Percentiles rank a stretch among this genome's conserved stretches.
phyloP scores from a whole-genome alignment of 2,113 vertebrate genomes.

The Myotis davidii region DNA sequence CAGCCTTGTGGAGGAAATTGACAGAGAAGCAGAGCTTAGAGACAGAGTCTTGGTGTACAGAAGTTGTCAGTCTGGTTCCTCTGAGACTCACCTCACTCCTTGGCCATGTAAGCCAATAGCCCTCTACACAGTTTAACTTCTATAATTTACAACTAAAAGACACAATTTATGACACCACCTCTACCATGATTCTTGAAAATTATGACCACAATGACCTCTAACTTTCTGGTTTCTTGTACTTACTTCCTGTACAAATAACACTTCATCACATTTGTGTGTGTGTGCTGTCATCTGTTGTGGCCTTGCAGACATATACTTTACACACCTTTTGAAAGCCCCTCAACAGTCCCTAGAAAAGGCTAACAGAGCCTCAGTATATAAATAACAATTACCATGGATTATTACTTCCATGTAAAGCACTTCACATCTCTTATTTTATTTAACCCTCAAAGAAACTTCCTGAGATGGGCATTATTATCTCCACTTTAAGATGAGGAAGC shows the following conservation, averaged over 20 bases:
- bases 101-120: not conserved
- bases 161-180: not conserved
- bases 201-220: not conserved
- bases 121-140: not conserved
- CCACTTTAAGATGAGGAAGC: not conserved
- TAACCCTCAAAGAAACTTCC: not conserved
- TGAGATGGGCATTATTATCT: not conserved
- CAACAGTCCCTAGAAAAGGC: not conserved
- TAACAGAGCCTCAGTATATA: not conserved
- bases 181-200: not conserved
- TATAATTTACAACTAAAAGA: not conserved
- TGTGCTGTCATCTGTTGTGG: not conserved
- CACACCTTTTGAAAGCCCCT: not conserved
- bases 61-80: not conserved
- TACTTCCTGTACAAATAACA: not conserved
- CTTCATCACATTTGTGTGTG: not conserved
- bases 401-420: not conserved
- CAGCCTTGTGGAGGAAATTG: not conserved
- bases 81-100: not conserved
- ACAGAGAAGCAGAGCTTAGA: not conserved
- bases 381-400: not conserved
- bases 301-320: not conserved
- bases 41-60: not conserved
- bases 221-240: not conserved
- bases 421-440: not conserved